Evolutionary conservation across 2,888 invertebrate species (phyloP), one percentile per base, ranked within the genome.

Genomic region (Agrilus mali): DNA sequence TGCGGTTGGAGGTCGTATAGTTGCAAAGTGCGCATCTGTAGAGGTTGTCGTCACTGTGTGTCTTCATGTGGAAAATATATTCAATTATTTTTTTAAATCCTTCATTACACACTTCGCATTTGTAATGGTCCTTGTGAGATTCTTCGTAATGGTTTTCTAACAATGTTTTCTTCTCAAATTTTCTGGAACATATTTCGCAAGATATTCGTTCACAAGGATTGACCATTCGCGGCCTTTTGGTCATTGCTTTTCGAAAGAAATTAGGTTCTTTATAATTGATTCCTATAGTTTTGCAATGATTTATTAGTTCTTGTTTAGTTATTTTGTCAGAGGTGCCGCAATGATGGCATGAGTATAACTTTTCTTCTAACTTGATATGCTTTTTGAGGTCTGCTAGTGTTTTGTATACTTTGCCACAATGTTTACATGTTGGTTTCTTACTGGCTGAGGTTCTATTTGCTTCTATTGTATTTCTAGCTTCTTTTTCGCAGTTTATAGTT

Each of bases 41-140:
- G 1, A 27, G 27, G 27, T 10, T 12, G 16, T 35, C 35, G n/a
- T 35, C 35, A 10, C 15, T 35, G 35, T 35, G 35, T 2, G 35
- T 35, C n/a, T 35, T 35, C n/a, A 12, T 35, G 35, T 35, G 35
- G 8, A 35, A 16, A 16, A 35, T 16, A 12, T 35, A 35, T 4
- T 10, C 35, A 1, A 12, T 2, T 15, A 35, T 35, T 16, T 71
- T 70, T 60, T 71, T 71, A 47, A 73, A 73, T 15, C 72, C 72
- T 56, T 72, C 72, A 46, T 69, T 67, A 54, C 73, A 73, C 6
- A 68, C 67, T 43, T 69, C 68, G 54, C 73, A 73, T 44, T 68
- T 66, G 57, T 71, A 72, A 10, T 27, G 10, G 10, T 27, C 10
- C 10, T 27, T 27, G 27, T 27, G 27, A 27, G 27, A 27, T 27